Evolutionary conservation across 1,140 invertebrate genomes (phyloP), one percentile per base, ranked within the genome.

Genomic region (Elysia chlorotica): DNA sequence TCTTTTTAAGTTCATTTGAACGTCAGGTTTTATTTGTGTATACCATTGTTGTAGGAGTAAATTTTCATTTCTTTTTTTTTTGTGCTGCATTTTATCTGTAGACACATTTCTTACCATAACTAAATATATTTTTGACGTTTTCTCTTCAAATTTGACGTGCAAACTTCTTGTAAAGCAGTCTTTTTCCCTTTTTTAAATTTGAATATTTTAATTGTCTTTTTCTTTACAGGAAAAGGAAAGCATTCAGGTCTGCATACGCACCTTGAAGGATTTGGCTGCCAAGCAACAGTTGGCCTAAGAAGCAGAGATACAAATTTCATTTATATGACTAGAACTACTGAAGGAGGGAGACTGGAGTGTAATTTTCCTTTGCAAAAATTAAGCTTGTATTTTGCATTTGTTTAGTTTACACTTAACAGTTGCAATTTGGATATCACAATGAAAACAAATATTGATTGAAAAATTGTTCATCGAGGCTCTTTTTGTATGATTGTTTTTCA

Each of bases 231-330:
- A 99, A 86, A 95, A 96, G 87, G 92, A 94, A 73, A 93, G 92
- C 73, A 90, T 99, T 59, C 91, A 93, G 85, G 94, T 93, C 83
- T 98, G 96, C 88, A 94, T 99, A 81, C 89, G 90, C 36, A 95
- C 97, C 89, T 90, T 99, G 78, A 92, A 94, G 80, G 88, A 86
- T n/a, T 88, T 98, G 67, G 74, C 81, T 6, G 23, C 33, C 54
- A 69, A 69, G n/a, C 53, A 30, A n/a, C n/a, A n/a, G n/a, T n/a
- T n/a, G n/a, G n/a, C n/a, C n/a, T n/a, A n/a, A n/a, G n/a, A n/a
- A n/a, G n/a, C n/a, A n/a, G n/a, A n/a, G n/a, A n/a, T n/a, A n/a
- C n/a, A n/a, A n/a, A n/a, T n/a, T n/a, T n/a, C n/a, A n/a, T n/a
- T n/a, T n/a, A n/a, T n/a, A n/a, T n/a, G n/a, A n/a, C n/a, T n/a